Conservation (phyloP, 2,113 vertebrate genomes). For the Heterotilapia buettikoferi region DNA sequence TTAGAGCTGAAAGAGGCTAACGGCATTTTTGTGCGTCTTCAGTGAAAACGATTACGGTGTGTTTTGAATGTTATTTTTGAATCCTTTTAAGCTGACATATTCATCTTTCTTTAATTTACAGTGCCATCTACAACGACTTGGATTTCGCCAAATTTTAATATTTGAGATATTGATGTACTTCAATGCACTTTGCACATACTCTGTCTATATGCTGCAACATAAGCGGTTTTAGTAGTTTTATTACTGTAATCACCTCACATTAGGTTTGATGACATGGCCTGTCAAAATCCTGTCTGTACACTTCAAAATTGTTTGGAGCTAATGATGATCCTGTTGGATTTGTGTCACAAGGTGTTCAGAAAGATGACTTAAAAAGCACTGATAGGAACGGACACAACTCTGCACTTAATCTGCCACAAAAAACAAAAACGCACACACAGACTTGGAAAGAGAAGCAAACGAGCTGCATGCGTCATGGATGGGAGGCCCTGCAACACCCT, state of each 20-base stretch:
- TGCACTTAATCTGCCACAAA: not conserved
- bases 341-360: slow-evolving; percentile 38
- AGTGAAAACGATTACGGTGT: not conserved
- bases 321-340: slow-evolving; percentile 45
- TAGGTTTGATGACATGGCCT: slow-evolving; percentile 4
- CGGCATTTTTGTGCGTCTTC: not conserved
- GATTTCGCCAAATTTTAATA: not conserved
- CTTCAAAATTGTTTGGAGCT: not conserved
- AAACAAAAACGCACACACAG: not conserved
- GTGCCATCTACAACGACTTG: not conserved
- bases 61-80: not conserved
- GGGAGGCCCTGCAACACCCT: not conserved
- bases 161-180: not conserved
- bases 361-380: not conserved
- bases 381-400: not conserved
- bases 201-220: not conserved
- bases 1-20: not conserved
- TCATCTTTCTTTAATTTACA: not conserved
- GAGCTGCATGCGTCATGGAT: not conserved
- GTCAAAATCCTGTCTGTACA: slow-evolving; percentile 37
- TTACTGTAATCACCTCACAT: slow-evolving; percentile 5
- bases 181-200: not conserved
- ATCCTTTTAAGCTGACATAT: not conserved
- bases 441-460: not conserved
- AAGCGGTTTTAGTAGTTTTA: not conserved